Base-by-base conservation (phyloP, 1,140 invertebrate species). In the Ylistrum balloti region DNA sequence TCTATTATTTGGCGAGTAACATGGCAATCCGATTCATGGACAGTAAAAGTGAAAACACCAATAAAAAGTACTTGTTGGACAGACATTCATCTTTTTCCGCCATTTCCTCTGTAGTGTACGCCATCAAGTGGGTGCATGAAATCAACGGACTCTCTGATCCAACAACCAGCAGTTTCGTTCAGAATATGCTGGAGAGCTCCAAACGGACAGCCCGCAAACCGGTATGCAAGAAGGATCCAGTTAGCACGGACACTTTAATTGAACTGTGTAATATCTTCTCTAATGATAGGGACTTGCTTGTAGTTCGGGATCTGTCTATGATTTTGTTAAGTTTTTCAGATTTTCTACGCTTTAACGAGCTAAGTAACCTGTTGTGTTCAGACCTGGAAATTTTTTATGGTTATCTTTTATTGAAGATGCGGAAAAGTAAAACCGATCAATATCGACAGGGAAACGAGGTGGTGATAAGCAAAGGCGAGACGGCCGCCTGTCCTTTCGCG, bases 391-490 rank as follows among this genome's bases (percentile, higher is more conserved):
- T 89, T 89, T 38, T 38, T 38, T 5, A 38, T 5, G 13, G 13
- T 38, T 13, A 38, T 38, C 13, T 38, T 38, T 38, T 13, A 5
- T 38, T 38, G 35, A 5, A 13, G 35, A 38, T 38, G 15, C 35
- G 17, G 11, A 85, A 35, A 34, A 89, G 88, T 38, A 89, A 89
- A 85, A 89, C 88, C 2, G 88, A 89, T 85, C 88, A 89, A 45
- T 89, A 89, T 48, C 74, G 88, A 34, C n/a, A n/a, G 13, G 88
- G 88, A 20, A 86, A n/a, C 11, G 33, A 85, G 17, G 33, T 89
- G 33, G 11, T 85, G 33, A 33, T 89, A n/a, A 33, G 48, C n/a
- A 89, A 34, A 86, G 88, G 88, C 0, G 5, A 0, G 15, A n/a
- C 88, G n/a, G 22, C 33, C 11, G 88, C 88, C 38, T 89, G 74